Base-by-base conservation (phyloP, 2,888 invertebrate genomes). In the Acanthosepion lycidas region DNA sequence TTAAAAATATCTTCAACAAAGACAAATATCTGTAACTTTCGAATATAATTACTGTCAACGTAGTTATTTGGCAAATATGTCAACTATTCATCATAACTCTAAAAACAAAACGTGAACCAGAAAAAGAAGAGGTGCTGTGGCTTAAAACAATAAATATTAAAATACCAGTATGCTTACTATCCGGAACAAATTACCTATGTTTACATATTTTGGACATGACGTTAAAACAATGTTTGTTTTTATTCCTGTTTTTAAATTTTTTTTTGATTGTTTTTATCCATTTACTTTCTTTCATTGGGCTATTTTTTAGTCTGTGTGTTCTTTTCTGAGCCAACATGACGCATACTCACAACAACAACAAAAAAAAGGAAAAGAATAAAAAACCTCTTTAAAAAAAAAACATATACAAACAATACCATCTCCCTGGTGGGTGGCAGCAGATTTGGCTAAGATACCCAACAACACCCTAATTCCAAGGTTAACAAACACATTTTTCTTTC, bases 391-490 rank as follows among this genome's bases (percentile, higher is more conserved):
- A 1, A 78, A n/a, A 78, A 33, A n/a, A 12, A 1, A n/a, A 78
- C 8, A 12, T 15, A n/a, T 8, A 23, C 15, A 5, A 78, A 78
- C 78, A 78, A n/a, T 12, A n/a, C n/a, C 78, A 78, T 28, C 9
- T 33, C n/a, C 15, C 12, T 15, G 2, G n/a, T 78, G 78, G 78
- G 78, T 78, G 78, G 78, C 18, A 33, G n/a, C 78, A 78, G n/a
- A n/a, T 78, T 33, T 78, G n/a, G 78, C 78, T 78, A 78, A n/a
- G 78, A 33, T 33, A 78, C 78, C 15, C 15, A 78, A 33, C 78
- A 78, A n/a, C 78, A 78, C 78, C 78, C 78, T 78, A 78, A 78
- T 78, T 78, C 78, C 78, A 78, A 78, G 78, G n/a, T 78, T 78
- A 78, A 78, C 15, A 78, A 78, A 78, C 78, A 15, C 78, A n/a